These are phyloP conservation scores for Meloidogyne chitwoodi DNA, from an alignment of 1,140 invertebrate species.

Conservation along the genomic window DNA sequence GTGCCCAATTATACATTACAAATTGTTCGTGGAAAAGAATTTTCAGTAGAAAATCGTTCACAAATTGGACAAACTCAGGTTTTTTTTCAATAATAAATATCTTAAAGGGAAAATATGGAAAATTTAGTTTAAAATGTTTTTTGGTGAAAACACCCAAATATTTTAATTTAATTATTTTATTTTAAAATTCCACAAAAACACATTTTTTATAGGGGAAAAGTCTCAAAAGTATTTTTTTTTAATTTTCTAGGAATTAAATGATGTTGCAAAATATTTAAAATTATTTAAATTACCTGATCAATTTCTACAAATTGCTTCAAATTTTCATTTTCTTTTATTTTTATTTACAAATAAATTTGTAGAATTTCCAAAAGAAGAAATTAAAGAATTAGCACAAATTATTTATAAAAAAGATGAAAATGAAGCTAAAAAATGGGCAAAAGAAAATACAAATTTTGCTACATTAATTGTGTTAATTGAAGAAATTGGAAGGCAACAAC, in stretches of 20 bases:
- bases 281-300: slow-evolving; percentile 39
- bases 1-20: slow-evolving; percentile 37
- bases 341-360: slow-evolving; percentile 51
- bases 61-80: slow-evolving; percentile 47
- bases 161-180: no score
- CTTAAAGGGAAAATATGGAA: no score
- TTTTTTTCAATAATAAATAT: no score
- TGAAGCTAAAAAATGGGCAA: slow-evolving; percentile 45
- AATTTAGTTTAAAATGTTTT: no score
- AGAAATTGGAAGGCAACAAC: slow-evolving; percentile 39
- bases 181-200: no score
- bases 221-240: neutral
- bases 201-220: no score
- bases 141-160: no score
- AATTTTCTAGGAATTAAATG: slow-evolving; percentile 34
- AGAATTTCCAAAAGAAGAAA: slow-evolving; percentile 43
- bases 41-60: slow-evolving; percentile 52
- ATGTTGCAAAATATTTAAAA: slow-evolving; percentile 36
- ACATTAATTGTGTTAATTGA: slow-evolving; percentile 29
- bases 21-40: slow-evolving; percentile 13
- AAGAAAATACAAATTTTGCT: slow-evolving; percentile 45
- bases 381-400: slow-evolving; percentile 28
- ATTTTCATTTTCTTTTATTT: slow-evolving; percentile 58
- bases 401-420: slow-evolving; percentile 35
- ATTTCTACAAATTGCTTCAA: slow-evolving; percentile 51